Conservation (phyloP, 1,140 invertebrate genomes). For the Bombus vancouverensis region DNA sequence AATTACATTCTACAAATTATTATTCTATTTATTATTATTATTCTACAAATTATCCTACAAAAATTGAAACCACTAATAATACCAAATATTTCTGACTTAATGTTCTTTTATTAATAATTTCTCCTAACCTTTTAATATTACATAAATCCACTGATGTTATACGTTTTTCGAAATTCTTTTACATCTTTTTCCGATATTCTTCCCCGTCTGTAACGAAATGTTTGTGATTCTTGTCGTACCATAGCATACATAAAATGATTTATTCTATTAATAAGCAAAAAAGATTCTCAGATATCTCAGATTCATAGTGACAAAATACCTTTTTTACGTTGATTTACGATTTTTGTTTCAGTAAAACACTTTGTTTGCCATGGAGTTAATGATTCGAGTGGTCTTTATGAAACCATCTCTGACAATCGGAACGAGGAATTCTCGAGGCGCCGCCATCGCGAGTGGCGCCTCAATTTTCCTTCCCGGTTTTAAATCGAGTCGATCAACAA, state of each 20-base stretch:
- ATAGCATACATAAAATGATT: too few species aligned
- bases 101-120: background rate
- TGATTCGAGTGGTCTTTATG: background rate
- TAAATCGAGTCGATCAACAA: constrained; percentile 12
- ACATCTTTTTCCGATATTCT: background rate
- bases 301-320: background rate
- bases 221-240: background rate
- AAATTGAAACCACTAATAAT: background rate
- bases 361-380: too few species aligned
- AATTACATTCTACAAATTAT: background rate
- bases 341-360: background rate
- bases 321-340: background rate
- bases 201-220: background rate
- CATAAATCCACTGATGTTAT: background rate
- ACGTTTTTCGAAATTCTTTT: background rate
- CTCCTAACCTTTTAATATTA: background rate
- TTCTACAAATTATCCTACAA: background rate
- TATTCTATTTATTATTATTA: constrained; percentile 4
- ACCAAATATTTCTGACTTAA: background rate
- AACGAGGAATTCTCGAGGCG: background rate
- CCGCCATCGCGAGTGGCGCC: constrained; percentile 6
- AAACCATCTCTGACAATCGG: constrained; percentile 15
- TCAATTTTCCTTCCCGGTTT: constrained; percentile 29
- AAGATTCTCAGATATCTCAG: too few species aligned
- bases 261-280: too few species aligned